Conservation (phyloP, 23 tunicate genomes). For the Styela clava region DNA sequence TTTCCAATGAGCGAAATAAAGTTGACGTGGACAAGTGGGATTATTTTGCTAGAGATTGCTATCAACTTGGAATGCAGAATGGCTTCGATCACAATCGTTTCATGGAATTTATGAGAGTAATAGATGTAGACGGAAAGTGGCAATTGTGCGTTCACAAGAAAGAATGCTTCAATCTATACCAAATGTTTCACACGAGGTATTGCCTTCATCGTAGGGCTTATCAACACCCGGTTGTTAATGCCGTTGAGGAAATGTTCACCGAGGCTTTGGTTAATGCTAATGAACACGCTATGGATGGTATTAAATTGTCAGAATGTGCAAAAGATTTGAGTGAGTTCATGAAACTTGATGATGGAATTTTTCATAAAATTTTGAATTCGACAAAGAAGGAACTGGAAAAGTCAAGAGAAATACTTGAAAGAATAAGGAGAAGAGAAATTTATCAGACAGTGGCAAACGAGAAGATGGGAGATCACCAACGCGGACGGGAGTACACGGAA, state of each 20-base stretch:
- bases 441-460: too few species aligned
- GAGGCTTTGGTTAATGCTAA: slow-evolving; percentile 67
- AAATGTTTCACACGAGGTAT: slow-evolving; percentile 61
- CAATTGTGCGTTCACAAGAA: slow-evolving; percentile 66
- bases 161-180: slow-evolving; percentile 58
- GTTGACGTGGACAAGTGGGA: slow-evolving; percentile 97
- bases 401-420: too few species aligned
- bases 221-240: slow-evolving; percentile 47
- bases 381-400: too few species aligned
- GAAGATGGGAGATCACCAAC: too few species aligned
- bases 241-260: slow-evolving; percentile 62
- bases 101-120: slow-evolving; percentile 44
- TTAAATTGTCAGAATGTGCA: too few species aligned
- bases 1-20: slow-evolving; percentile 58
- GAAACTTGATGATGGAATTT: too few species aligned
- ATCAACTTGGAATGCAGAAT: slow-evolving; percentile 73
- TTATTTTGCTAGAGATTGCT: slow-evolving; percentile 83
- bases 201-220: slow-evolving; percentile 59
- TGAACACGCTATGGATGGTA: slow-evolving; percentile 26
- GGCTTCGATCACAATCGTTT: slow-evolving; percentile 72
- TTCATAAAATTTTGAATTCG: too few species aligned
- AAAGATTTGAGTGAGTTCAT: too few species aligned
- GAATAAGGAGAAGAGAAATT: too few species aligned
- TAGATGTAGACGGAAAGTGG: slow-evolving; percentile 35
- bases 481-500: too few species aligned